A percentile compares a stretch with the other conserved stretches of the same genome.
These are phyloP conservation scores for Meda fulgida DNA, from an alignment of 2,797 vertebrate genomes.

Conservation along the genomic window DNA sequence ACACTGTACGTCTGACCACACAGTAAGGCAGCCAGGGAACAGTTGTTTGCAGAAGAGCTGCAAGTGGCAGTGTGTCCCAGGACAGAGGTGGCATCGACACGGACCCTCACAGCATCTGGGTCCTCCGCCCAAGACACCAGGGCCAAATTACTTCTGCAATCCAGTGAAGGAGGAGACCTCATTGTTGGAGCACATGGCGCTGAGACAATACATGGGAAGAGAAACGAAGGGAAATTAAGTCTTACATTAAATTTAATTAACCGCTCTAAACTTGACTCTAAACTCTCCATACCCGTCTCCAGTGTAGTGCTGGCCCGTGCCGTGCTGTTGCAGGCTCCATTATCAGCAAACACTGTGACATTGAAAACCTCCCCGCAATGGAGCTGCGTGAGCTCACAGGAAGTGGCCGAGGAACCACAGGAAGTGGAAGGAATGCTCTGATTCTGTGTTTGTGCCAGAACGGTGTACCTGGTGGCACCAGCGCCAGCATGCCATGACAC, in stretches of 20 bases:
- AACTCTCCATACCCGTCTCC: conserved; percentile 70
- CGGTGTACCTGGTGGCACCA: conserved; percentile 70
- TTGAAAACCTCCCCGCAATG: conserved; percentile 74
- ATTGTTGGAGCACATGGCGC: conserved; percentile 76
- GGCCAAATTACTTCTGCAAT: conserved; percentile 67
- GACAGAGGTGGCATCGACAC: conserved; percentile 65
- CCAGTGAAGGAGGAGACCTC: conserved; percentile 52
- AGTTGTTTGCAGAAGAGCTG: conserved; percentile 66
- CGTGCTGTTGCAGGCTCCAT: conserved; percentile 76
- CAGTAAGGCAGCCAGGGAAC: conserved; percentile 66
- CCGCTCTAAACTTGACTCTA: background rate
- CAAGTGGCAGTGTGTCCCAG: conserved; percentile 66
- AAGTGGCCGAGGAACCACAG: conserved; percentile 64
- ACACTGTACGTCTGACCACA: conserved; percentile 75
- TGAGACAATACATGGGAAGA: conserved; percentile 45
- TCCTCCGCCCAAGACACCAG: conserved; percentile 69
- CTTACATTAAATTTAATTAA: background rate
- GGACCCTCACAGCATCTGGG: conserved; percentile 59
- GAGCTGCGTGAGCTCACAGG: conserved; percentile 70
- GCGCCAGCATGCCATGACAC: conserved; percentile 71
- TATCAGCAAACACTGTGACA: conserved; percentile 73
- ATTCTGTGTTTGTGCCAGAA: conserved; percentile 64
- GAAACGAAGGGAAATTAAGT: background rate
- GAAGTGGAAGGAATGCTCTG: conserved; percentile 32
- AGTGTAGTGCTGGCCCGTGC: conserved; percentile 60